Percentiles rank a stretch among this genome's conserved stretches.
Conservation (phyloP, 1,140 invertebrate genomes). For the Drosophila setifemur region DNA sequence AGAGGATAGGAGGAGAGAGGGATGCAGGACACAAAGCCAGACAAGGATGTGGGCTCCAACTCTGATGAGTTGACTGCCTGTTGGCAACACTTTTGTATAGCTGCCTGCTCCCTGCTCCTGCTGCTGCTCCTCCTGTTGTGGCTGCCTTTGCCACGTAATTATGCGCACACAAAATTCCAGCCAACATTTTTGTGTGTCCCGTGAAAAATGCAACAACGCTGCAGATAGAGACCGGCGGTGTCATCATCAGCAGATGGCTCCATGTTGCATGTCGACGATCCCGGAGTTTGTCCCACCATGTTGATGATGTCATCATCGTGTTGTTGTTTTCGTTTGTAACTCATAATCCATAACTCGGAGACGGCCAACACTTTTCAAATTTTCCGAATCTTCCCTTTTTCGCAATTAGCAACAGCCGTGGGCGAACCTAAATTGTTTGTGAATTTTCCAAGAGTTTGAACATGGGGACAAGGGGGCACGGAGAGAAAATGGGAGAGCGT, state of each 20-base stretch:
- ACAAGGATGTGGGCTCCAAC: slow-evolving; percentile 32
- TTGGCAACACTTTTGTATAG: slow-evolving; percentile 61
- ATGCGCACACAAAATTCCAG: slow-evolving; percentile 68
- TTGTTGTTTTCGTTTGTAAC: slow-evolving; percentile 31
- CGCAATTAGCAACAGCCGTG: slow-evolving; percentile 67
- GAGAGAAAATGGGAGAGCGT: not conserved
- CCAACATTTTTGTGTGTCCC: slow-evolving; percentile 51
- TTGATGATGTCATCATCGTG: slow-evolving; percentile 47
- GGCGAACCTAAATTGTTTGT: slow-evolving; percentile 65
- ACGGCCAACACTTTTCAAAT: slow-evolving; percentile 41
- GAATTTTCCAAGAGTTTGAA: slow-evolving; percentile 38
- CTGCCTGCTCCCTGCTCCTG: not conserved
- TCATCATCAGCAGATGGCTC: slow-evolving; percentile 15
- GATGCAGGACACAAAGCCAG: slow-evolving; percentile 4
- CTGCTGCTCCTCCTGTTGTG: not conserved
- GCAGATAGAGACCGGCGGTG: not conserved
- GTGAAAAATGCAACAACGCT: slow-evolving; percentile 44
- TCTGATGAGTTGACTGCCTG: slow-evolving; percentile 47
- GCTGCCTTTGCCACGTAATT: slow-evolving; percentile 66
- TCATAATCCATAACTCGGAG: slow-evolving; percentile 22
- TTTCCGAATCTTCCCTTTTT: slow-evolving; percentile 50
- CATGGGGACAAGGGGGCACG: slow-evolving; percentile 9
- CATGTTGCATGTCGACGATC: slow-evolving; percentile 12
- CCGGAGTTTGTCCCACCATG: slow-evolving; percentile 19
- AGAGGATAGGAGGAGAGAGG: not conserved